phyloP scores from a whole-genome alignment of 2,888 invertebrate species.

The Labia minor region DNA sequence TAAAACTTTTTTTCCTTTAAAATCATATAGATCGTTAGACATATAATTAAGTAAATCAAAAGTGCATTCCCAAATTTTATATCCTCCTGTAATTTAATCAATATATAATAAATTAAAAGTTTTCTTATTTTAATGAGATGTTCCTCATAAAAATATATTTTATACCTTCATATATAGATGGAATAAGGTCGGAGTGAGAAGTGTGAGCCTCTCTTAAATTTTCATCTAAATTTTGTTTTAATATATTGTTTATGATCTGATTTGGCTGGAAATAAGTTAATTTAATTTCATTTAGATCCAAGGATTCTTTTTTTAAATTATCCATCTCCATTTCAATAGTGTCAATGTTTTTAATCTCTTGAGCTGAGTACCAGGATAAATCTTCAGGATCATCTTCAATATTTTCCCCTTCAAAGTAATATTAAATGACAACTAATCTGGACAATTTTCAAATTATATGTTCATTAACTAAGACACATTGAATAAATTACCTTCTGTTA shows the following conservation, averaged over 20 bases:
- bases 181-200: conserved; percentile 58
- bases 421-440: too few species aligned
- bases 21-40: conserved; percentile 33
- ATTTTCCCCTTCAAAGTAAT: too few species aligned
- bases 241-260: not conserved
- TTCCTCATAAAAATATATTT: not conserved
- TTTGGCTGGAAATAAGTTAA: not conserved
- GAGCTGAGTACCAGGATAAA: not conserved
- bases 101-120: conserved; percentile 9
- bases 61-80: conserved; percentile 94
- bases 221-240: not conserved
- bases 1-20: conserved; percentile 50
- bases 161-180: conserved; percentile 62
- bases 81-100: conserved; percentile 55
- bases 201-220: conserved; percentile 17
- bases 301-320: not conserved
- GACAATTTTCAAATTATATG: too few species aligned
- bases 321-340: not conserved
- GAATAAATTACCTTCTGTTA: too few species aligned
- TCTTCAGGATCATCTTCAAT: not conserved
- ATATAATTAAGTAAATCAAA: conserved; percentile 65
- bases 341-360: too few species aligned
- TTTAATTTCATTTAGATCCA: not conserved
- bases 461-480: too few species aligned
- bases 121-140: conserved; percentile 16